A percentile compares a stretch with the other conserved stretches of the same genome.
These are phyloP conservation scores for Gymnobelideus leadbeateri DNA, from an alignment of 2,113 vertebrate species.

Conservation along the genomic window DNA sequence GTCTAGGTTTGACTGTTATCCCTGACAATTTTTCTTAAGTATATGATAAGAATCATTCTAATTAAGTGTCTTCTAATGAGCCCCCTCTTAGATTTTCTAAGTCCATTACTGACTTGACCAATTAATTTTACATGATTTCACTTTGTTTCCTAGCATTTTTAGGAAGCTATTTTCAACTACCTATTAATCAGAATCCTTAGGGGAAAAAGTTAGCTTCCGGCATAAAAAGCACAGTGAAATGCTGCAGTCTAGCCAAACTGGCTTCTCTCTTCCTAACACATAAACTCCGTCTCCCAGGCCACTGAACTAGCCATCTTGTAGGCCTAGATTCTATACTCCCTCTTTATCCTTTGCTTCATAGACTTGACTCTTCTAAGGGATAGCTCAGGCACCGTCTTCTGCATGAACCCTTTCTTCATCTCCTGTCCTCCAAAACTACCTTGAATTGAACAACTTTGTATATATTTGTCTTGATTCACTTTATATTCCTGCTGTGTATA, in stretches of 20 bases:
- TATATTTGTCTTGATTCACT: neutral
- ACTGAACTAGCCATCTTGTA: neutral
- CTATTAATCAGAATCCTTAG: neutral
- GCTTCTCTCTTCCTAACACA: neutral
- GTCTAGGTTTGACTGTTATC: neutral
- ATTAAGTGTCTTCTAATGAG: constrained; percentile 26
- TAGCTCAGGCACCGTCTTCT: neutral
- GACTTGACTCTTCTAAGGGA: neutral
- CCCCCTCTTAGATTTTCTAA: constrained; percentile 15
- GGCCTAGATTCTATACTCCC: neutral
- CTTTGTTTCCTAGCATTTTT: neutral
- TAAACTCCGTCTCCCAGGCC: neutral
- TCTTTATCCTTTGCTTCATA: neutral
- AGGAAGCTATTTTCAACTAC: neutral
- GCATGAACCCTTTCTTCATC: neutral
- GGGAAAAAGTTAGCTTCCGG: neutral
- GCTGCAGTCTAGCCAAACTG: neutral
- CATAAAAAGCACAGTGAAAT: neutral
- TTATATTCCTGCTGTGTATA: neutral
- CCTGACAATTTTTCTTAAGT: neutral
- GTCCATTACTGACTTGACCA: neutral
- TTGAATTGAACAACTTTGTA: neutral
- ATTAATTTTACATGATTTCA: neutral
- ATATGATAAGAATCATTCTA: constrained; percentile 10
- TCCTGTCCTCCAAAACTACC: neutral